Percentiles rank a stretch among this genome's conserved stretches.
Conservation (phyloP, 1,140 invertebrate genomes). For the Scylla paramamosain region DNA sequence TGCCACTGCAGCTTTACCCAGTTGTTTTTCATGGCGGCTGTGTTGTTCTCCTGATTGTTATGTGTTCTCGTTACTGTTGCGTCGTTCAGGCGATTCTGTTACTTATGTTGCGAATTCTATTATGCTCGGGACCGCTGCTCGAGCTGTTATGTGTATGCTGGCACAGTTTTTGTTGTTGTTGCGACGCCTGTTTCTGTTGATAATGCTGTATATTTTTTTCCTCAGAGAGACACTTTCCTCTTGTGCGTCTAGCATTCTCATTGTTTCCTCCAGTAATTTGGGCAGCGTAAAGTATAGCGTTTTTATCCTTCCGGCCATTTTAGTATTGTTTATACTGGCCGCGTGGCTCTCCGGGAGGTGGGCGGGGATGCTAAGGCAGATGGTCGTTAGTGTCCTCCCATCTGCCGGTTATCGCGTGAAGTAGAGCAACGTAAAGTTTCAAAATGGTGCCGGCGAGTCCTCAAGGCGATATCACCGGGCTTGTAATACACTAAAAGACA, state of each 20-base stretch:
- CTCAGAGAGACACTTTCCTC: not conserved
- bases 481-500: conserved; percentile 47
- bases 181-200: conserved; percentile 33
- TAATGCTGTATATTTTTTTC: conserved; percentile 30
- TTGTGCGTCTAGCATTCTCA: not conserved
- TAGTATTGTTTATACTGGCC: conserved; percentile 7
- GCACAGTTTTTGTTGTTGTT: not conserved
- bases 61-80: conserved; percentile 6
- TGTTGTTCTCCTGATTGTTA: conserved; percentile 22
- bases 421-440: not conserved
- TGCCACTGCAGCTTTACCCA: not conserved
- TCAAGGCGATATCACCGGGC: not conserved
- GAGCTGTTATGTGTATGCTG: not conserved
- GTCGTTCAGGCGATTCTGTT: conserved; percentile 17
- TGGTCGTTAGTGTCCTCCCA: conserved; percentile 35
- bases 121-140: not conserved
- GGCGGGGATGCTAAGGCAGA: conserved; percentile 37
- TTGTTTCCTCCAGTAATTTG: conserved; percentile 23
- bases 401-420: conserved; percentile 5
- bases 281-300: conserved; percentile 10
- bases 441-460: not conserved
- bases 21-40: conserved; percentile 32
- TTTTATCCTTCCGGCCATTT: not conserved
- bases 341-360: not conserved
- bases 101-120: conserved; percentile 27